Evolutionary conservation across 2,113 vertebrate genomes (phyloP), one percentile per base, ranked within the genome.

Genomic region (Paedocypris sp.): DNA sequence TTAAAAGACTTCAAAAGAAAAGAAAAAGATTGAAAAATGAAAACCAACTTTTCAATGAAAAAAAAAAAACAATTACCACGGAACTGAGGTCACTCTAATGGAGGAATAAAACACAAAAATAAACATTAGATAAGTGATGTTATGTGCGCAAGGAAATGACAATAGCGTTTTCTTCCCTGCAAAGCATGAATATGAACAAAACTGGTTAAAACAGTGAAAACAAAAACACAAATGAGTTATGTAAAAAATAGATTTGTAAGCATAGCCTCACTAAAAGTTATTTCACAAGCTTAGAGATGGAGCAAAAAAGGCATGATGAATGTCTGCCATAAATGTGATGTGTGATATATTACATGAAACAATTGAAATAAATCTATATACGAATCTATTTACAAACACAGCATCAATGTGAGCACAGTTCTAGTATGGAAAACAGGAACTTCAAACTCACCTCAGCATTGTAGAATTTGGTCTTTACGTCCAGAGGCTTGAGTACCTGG

Each of bases 11-110:
- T 83, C 75, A 78, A 83, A 80, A 83, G 72, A 48, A 73, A 61
- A 59, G 15, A 62, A 41, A 26, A 22, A 70, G 60, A 25, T 18
- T 70, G 67, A 57, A 56, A 66, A 60, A 68, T 71, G 26, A 69
- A n/a, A n/a, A n/a, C n/a, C n/a, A 62, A 71, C 85, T 67, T 88
- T 84, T 86, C 84, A 86, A 93, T 89, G 90, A 90, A 86, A 92
- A 93, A 77, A 70, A 80, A 88, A 79, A 71, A 90, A 70, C 81
- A 91, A 90, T 97, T 98, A 98, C 94, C 94, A 98, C 94, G 86
- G 93, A 97, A 97, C 92, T 98, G 91, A 98, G 93, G 92, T 98
- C 95, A 89, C 93, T 97, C 95, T 98, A 97, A 97, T 95, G 92
- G 85, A 91, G 88, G 90, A 95, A 94, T 88, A 89, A 91, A 93